Evolutionary conservation across 2,888 invertebrate genomes (phyloP), one percentile per base, ranked within the genome.

Genomic region (Boloria selene): DNA sequence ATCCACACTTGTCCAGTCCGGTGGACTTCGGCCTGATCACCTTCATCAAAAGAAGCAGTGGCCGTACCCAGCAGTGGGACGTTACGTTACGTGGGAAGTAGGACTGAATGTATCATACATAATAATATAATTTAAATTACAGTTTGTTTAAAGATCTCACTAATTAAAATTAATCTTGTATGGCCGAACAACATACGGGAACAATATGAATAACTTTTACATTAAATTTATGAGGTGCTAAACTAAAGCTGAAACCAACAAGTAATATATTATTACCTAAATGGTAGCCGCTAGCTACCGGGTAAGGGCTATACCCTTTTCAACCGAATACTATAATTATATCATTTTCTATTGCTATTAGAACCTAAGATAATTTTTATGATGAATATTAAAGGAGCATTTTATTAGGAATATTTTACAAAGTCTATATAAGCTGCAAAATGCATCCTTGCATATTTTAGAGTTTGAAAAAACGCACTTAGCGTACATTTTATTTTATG

Each of bases 201-300:
- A 55, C 64, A 55, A 67, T 70, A 26, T 56, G 45, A 56, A 66
- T 70, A 66, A 67, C 62, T 69, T 69, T 64, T 69, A 62, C 64
- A 64, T 69, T 55, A 69, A 67, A 70, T 71, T 71, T 77, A 79
- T 77, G 75, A 76, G 73, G 74, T 74, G 77, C 79, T 77, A 71
- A 70, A 71, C 67, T 69, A 65, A 69, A 67, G 65, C 70, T 67
- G 69, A 71, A 69, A 70, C 67, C 66, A 65, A 64, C 65, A 61
- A 44, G 61, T 68, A 56, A 70, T 75, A 72, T 75, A 74, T 73
- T 73, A 72, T 74, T 68, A 70, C 73, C 68, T 64, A 61, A 72
- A 70, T 64, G 70, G 70, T 63, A 56, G 66, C 65, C 55, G 61
- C 60, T 71, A 64, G 68, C 64, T 67, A 59, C 64, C 64, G 54